Conservation (phyloP, 2,113 vertebrate species). For the Butorides virescens region DNA sequence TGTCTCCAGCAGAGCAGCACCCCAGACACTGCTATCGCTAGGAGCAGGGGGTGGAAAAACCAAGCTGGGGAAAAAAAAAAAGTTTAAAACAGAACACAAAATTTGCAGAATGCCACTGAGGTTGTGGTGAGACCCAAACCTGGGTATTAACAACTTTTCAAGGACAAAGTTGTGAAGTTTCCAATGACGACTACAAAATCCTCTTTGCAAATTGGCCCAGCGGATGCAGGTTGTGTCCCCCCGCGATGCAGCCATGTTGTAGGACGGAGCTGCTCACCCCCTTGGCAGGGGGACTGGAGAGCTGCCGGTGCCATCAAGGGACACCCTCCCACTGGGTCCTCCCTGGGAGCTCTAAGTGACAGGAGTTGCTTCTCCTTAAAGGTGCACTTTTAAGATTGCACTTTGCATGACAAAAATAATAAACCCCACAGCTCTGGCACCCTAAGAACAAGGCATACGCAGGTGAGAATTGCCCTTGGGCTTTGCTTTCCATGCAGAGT, state of each 20-base stretch:
- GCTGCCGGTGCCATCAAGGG: not conserved
- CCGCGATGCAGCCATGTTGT: rapidly evolving
- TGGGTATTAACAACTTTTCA: not conserved
- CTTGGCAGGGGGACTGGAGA: not conserved
- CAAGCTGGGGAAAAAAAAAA: not conserved
- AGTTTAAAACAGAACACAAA: not conserved
- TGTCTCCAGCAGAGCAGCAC: not conserved
- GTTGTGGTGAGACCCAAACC: not conserved
- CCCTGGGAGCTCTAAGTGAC: not conserved
- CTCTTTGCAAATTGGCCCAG: not conserved
- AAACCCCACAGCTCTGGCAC: not conserved
- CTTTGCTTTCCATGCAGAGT: not conserved
- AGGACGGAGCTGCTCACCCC: not conserved
- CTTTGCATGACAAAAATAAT: not conserved
- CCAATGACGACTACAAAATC: not conserved
- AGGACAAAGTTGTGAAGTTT: not conserved
- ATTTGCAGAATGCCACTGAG: not conserved
- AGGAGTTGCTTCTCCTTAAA: not conserved
- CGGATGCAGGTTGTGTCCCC: rapidly evolving
- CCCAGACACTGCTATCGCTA: not conserved
- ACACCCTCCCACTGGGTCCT: not conserved
- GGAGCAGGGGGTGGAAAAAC: too few relatives aligned
- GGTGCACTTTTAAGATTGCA: not conserved
- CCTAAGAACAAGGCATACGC: rapidly evolving
- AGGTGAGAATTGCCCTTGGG: not conserved